phyloP scores from a whole-genome alignment of 2,797 vertebrate genomes.

The Squalus acanthias region DNA sequence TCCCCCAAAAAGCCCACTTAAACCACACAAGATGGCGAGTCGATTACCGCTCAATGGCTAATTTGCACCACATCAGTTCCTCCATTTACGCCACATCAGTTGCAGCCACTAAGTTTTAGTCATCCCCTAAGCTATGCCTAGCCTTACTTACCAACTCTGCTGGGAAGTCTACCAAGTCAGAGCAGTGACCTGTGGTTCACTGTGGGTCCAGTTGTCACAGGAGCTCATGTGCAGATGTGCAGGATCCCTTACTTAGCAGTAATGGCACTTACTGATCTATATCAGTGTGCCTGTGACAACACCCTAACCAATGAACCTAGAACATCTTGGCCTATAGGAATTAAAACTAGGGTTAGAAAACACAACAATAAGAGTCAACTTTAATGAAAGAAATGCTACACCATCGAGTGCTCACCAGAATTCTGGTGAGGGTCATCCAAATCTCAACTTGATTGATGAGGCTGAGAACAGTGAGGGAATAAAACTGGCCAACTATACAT shows the following conservation, averaged over 20 bases:
- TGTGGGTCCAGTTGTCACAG: background rate
- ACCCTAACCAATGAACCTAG: background rate
- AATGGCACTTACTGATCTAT: constrained; percentile 2
- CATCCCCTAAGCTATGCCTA: background rate
- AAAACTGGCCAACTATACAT: background rate
- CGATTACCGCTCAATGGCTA: background rate
- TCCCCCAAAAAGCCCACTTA: background rate
- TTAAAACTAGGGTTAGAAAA: constrained; percentile 4
- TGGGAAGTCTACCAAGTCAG: background rate
- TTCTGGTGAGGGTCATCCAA: background rate
- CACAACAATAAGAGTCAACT: background rate
- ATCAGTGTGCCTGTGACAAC: background rate
- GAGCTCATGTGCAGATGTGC: background rate
- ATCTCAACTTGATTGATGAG: background rate
- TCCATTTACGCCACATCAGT: background rate
- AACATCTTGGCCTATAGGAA: background rate
- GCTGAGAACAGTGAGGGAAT: background rate
- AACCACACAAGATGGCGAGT: background rate
- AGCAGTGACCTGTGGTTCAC: background rate
- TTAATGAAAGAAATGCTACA: background rate
- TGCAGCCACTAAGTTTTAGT: background rate
- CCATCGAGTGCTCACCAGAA: background rate
- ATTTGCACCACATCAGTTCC: background rate
- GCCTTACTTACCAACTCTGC: constrained; percentile 25
- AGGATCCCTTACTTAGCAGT: background rate